These are phyloP conservation scores for Abramis brama DNA, from an alignment of 2,113 vertebrate genomes.

Conservation along the genomic window DNA sequence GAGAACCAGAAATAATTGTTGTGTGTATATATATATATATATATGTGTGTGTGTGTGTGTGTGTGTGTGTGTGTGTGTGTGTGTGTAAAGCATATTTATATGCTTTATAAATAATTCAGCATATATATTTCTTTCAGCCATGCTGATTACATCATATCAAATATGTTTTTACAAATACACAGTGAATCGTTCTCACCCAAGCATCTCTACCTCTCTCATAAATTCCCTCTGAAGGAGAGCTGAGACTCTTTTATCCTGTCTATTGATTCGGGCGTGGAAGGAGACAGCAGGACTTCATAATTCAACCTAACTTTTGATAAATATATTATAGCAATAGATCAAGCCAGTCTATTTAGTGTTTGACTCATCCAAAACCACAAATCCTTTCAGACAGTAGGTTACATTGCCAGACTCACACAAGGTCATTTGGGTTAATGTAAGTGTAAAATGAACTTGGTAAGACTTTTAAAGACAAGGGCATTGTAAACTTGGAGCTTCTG, in stretches of 20 bases:
- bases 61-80: too few relatives aligned
- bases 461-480: background rate
- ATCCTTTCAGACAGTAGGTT: slow-evolving; percentile 24
- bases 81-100: too few relatives aligned
- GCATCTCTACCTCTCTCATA: slow-evolving; percentile 24
- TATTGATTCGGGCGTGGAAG: slow-evolving; percentile 43
- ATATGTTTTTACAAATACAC: background rate
- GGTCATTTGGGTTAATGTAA: background rate
- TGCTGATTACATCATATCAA: background rate
- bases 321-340: slow-evolving; percentile 47
- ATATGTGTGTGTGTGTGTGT: too few relatives aligned
- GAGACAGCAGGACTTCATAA: slow-evolving; percentile 35
- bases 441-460: background rate
- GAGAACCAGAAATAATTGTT: too few relatives aligned
- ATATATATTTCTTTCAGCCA: background rate
- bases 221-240: slow-evolving; percentile 40
- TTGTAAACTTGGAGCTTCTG: background rate
- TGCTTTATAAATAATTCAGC: background rate
- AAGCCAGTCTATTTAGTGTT: slow-evolving; percentile 31
- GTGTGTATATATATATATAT: too few relatives aligned
- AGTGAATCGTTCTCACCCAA: background rate
- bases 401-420: background rate
- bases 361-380: slow-evolving; percentile 34
- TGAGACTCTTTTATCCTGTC: slow-evolving; percentile 46
- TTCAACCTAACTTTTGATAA: slow-evolving; percentile 47